phyloP scores from a whole-genome alignment of 2,888 invertebrate genomes.

The Metopia argyrocephala region DNA sequence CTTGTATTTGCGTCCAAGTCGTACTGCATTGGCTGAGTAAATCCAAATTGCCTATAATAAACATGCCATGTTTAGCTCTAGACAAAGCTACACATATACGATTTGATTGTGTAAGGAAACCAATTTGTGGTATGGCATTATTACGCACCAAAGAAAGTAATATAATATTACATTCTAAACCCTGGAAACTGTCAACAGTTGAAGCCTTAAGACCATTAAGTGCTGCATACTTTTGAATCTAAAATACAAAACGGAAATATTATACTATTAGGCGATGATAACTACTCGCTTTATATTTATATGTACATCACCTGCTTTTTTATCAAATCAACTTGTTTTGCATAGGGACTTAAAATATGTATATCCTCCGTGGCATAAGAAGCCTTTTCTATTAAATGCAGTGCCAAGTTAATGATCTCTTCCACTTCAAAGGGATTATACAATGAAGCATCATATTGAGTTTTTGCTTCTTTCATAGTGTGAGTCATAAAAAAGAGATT shows the following conservation, averaged over 20 bases:
- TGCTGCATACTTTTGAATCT: conserved; percentile 54
- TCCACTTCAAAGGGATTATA: conserved; percentile 69
- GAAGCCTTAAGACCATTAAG: conserved; percentile 76
- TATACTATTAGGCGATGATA: not conserved
- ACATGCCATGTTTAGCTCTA: conserved; percentile 84
- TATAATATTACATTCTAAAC: conserved; percentile 88
- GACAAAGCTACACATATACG: conserved; percentile 89
- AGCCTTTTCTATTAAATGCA: conserved; percentile 75
- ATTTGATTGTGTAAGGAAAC: conserved; percentile 85
- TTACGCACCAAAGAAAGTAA: conserved; percentile 89
- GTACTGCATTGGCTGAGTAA: conserved; percentile 80
- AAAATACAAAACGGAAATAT: not conserved
- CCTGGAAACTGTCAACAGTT: conserved; percentile 89
- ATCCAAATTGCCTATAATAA: conserved; percentile 86
- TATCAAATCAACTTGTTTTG: conserved; percentile 70
- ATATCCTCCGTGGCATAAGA: conserved; percentile 82
- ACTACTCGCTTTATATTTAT: not conserved
- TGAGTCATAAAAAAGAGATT: conserved; percentile 86
- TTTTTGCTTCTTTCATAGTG: conserved; percentile 79
- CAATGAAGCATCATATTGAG: conserved; percentile 73
- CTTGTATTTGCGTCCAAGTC: conserved; percentile 80
- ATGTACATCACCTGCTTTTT: conserved; percentile 49
- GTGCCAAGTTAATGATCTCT: conserved; percentile 63
- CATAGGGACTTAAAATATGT: conserved; percentile 82
- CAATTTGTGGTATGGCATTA: conserved; percentile 83